Conservation (phyloP, 2,113 vertebrate genomes). For the Rhizomys pruinosus region DNA sequence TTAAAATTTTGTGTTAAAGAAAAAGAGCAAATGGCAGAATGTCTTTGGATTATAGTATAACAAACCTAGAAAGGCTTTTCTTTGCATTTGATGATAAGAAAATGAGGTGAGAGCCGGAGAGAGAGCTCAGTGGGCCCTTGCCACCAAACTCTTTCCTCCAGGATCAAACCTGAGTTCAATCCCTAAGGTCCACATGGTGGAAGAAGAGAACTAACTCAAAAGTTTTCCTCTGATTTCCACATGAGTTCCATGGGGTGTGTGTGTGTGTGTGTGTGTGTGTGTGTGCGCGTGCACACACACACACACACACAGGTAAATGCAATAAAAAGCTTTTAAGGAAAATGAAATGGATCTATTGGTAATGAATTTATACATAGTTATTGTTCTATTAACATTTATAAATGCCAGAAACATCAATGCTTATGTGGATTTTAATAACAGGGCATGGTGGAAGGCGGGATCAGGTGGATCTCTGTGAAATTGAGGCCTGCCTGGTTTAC, state of each 20-base stretch:
- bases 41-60: background rate
- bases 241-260: background rate
- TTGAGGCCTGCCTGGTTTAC: no score
- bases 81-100: background rate
- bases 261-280: no score
- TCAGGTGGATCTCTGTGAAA: no score
- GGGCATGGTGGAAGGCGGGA: no score
- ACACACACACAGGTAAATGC: background rate
- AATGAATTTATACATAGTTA: background rate
- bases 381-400: background rate
- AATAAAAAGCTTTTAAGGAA: background rate
- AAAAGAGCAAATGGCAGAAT: background rate
- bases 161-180: background rate
- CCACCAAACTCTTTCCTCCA: background rate
- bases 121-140: background rate
- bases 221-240: background rate
- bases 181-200: background rate
- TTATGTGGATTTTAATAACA: background rate
- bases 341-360: background rate
- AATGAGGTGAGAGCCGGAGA: background rate
- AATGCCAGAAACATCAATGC: background rate
- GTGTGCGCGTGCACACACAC: background rate
- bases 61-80: background rate
- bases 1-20: background rate
- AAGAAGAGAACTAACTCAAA: background rate